Conservation (phyloP, 2,113 vertebrate genomes). For the rat (Rattus norvegicus) region DNA sequence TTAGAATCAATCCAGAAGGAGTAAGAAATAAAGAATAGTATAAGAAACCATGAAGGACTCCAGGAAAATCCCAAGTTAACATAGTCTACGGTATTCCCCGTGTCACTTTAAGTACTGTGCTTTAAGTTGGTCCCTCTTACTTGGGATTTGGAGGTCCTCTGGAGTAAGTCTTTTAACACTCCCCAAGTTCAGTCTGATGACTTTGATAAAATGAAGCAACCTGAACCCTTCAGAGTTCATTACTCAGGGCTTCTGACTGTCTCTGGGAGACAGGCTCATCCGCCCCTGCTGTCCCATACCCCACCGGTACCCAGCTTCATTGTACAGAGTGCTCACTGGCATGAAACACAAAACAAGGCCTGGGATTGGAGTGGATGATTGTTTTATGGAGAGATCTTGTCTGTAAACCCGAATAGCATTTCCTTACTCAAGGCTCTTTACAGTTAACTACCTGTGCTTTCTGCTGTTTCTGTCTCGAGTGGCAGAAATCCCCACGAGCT, state of each 20-base stretch:
- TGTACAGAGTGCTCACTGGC: neutral
- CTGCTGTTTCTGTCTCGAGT: constrained; percentile 32
- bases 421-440: neutral
- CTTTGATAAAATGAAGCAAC: neutral
- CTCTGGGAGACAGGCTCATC: neutral
- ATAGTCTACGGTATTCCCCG: neutral
- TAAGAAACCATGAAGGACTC: constrained; percentile 7
- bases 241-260: neutral
- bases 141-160: neutral
- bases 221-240: constrained; percentile 3
- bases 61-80: neutral
- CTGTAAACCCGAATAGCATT: neutral
- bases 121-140: neutral
- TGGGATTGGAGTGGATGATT: constrained; percentile 41
- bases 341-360: neutral
- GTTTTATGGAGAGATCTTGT: constrained; percentile 58
- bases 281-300: neutral
- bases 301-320: neutral
- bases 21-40: neutral
- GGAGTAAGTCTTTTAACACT: neutral
- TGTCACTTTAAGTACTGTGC: neutral
- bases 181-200: neutral
- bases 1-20: constrained; percentile 39
- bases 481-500: constrained; percentile 57
- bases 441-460: constrained; percentile 22